These are phyloP conservation scores for Myotis planiceps DNA, from an alignment of 2,797 vertebrate genomes.

Conservation along the genomic window DNA sequence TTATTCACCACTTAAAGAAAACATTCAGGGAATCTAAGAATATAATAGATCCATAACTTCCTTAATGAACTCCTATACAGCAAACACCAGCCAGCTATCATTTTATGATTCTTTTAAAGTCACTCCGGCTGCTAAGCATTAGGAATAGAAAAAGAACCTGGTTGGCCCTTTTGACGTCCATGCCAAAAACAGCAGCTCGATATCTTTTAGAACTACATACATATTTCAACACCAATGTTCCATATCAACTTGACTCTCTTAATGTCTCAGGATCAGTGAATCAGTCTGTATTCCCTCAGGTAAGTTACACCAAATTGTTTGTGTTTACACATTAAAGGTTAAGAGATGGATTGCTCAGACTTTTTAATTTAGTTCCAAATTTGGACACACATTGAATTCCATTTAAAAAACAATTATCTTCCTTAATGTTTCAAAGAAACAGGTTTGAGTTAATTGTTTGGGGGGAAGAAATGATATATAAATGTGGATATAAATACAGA, in stretches of 20 bases:
- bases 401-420: not conserved
- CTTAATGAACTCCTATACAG: not conserved
- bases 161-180: not conserved
- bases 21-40: not conserved
- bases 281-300: not conserved
- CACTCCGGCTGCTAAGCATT: not conserved
- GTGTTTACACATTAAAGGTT: not conserved
- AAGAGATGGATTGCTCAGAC: not conserved
- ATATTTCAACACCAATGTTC: not conserved
- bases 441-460: not conserved
- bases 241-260: not conserved
- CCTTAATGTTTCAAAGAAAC: not conserved
- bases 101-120: not conserved
- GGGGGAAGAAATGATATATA: not conserved
- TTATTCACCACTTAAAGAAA: not conserved
- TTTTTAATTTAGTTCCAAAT: constrained; percentile 1
- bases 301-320: not conserved
- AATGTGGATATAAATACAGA: not conserved
- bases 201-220: not conserved
- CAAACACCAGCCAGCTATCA: not conserved
- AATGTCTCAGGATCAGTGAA: not conserved
- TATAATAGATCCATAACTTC: not conserved
- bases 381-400: not conserved
- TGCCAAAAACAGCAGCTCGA: not conserved
- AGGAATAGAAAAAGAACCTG: not conserved